A percentile compares a stretch with the other conserved stretches of the same genome.
Conservation (phyloP, 2,113 vertebrate species). For the Sinocyclocheilus maitianheensis region DNA sequence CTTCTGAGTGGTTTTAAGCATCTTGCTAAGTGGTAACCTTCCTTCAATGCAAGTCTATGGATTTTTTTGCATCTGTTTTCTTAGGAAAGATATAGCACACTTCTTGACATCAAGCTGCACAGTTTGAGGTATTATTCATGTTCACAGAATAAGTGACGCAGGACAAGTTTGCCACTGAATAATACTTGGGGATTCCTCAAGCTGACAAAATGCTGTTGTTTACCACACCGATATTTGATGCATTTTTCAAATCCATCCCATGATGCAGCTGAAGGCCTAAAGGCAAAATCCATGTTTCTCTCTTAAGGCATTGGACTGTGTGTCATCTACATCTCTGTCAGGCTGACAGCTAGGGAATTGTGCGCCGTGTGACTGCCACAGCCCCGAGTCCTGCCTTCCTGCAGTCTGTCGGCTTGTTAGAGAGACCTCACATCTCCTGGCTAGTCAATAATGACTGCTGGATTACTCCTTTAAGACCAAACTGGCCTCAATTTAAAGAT, state of each 20-base stretch:
- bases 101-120: not conserved
- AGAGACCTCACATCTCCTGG: conserved; percentile 49
- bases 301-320: conserved; percentile 19
- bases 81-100: not conserved
- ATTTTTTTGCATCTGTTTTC: not conserved
- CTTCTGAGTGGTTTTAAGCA: not conserved
- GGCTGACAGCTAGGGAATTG: conserved; percentile 44
- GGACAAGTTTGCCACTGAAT: not conserved
- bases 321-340: conserved; percentile 38
- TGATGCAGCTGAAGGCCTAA: conserved; percentile 10
- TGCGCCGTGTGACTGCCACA: conserved; percentile 39
- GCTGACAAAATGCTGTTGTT: conserved; percentile 17
- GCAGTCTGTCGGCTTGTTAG: conserved; percentile 64
- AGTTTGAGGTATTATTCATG: not conserved
- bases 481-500: conserved; percentile 68
- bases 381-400: conserved; percentile 44
- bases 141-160: not conserved
- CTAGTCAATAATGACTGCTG: conserved; percentile 61
- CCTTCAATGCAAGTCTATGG: not conserved
- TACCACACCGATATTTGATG: conserved; percentile 14
- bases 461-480: conserved; percentile 66
- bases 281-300: conserved; percentile 30
- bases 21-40: not conserved
- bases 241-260: conserved; percentile 33
- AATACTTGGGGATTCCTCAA: conserved; percentile 2